A percentile compares a stretch with the other conserved stretches of the same genome.
phyloP scores from a whole-genome alignment of 2,888 invertebrate species.

The Leptinotarsa tumamoca region DNA sequence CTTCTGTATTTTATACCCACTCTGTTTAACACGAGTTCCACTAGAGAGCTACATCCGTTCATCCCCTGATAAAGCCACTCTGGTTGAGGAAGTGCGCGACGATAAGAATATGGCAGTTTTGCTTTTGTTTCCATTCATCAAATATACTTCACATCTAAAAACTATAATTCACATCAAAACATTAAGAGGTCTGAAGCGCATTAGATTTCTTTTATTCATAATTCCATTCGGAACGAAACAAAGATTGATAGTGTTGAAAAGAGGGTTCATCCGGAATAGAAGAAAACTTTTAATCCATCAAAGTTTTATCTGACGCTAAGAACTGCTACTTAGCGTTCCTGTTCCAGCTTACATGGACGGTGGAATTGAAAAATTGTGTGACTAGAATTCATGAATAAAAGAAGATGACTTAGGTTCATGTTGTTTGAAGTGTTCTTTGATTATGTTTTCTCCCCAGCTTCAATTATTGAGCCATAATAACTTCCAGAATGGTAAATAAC shows the following conservation, averaged over 20 bases:
- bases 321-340: constrained; percentile 40
- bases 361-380: constrained; percentile 37
- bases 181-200: constrained; percentile 31
- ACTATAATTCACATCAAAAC: constrained; percentile 30
- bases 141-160: constrained; percentile 8
- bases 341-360: constrained; percentile 35
- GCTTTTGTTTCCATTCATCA: background rate
- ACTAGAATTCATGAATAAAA: constrained; percentile 33
- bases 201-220: constrained; percentile 37
- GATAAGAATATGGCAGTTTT: too few relatives aligned
- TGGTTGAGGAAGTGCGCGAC: too few relatives aligned
- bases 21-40: too few relatives aligned
- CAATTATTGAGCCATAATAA: too few relatives aligned
- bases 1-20: too few relatives aligned
- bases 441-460: too few relatives aligned
- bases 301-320: constrained; percentile 37
- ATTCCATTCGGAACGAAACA: constrained; percentile 30
- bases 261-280: constrained; percentile 27
- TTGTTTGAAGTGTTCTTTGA: too few relatives aligned
- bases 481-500: too few relatives aligned
- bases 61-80: too few relatives aligned
- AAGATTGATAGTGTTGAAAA: constrained; percentile 35
- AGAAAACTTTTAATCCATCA: constrained; percentile 42
- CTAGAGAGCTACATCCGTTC: too few relatives aligned
- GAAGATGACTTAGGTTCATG: background rate